Evolutionary conservation across 1,140 invertebrate genomes (phyloP).

Genomic region (Dreissena polymorpha): DNA sequence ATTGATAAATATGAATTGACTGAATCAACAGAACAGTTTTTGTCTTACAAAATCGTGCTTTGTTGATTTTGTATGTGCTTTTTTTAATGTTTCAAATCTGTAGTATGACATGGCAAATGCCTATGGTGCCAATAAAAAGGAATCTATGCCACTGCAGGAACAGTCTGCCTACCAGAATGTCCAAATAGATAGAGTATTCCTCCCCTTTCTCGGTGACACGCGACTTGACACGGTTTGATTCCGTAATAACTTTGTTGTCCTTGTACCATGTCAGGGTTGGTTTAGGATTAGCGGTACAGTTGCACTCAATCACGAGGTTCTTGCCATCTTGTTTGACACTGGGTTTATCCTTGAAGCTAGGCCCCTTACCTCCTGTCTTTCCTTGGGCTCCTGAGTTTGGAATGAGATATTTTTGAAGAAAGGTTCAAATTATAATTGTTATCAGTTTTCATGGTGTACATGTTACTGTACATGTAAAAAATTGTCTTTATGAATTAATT

Average conservation of each 20-base stretch:
- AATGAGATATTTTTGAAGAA: not conserved
- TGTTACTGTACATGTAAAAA: no score
- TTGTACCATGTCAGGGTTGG: conserved; percentile 96
- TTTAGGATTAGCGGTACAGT: conserved; percentile 96
- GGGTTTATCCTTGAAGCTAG: conserved; percentile 97
- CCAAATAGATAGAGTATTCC: conserved; percentile 66
- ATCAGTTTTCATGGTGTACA: no score
- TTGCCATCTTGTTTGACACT: conserved; percentile 94
- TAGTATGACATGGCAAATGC: no score
- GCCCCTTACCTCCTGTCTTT: conserved; percentile 89
- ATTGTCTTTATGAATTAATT: no score
- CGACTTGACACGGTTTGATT: conserved; percentile 62
- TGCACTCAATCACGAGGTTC: conserved; percentile 94
- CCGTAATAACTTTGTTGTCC: conserved; percentile 86
- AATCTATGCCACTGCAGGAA: no score
- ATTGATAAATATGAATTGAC: no score
- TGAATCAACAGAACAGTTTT: no score
- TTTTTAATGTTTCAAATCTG: no score
- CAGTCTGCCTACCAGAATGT: conserved; percentile 68
- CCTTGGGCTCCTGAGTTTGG: conserved; percentile 39
- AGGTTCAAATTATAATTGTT: no score
- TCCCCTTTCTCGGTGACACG: conserved; percentile 63
- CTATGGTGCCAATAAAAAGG: no score
- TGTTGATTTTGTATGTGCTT: no score
- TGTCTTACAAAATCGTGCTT: no score